Percentiles rank a stretch among this genome's conserved stretches.
These are phyloP conservation scores for Zootoca vivipara DNA, from an alignment of 2,113 vertebrate genomes.

Conservation along the genomic window DNA sequence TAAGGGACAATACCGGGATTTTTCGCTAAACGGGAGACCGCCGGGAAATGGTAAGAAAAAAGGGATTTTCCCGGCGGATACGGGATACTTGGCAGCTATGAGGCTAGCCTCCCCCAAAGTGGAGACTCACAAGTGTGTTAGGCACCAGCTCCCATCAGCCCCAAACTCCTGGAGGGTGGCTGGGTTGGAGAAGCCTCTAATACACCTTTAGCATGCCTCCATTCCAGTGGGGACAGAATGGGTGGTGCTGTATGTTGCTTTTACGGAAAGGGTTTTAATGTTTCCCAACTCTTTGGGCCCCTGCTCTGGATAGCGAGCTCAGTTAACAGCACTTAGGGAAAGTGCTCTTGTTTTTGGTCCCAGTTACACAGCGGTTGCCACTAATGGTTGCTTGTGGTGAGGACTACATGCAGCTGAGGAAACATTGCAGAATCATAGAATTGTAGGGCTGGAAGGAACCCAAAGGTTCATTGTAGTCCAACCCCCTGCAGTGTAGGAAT, in stretches of 20 bases:
- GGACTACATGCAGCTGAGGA: background rate
- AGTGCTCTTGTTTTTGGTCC: background rate
- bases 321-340: background rate
- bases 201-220: background rate
- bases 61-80: too few relatives aligned
- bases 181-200: background rate
- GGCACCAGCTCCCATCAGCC: too few relatives aligned
- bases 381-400: background rate
- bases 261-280: background rate
- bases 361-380: background rate
- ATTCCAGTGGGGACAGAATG: background rate
- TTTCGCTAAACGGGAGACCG: too few relatives aligned
- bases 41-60: too few relatives aligned
- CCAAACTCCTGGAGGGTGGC: too few relatives aligned
- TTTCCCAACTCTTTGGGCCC: background rate
- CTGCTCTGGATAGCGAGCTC: background rate
- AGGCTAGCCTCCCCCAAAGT: too few relatives aligned
- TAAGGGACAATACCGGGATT: too few relatives aligned
- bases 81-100: too few relatives aligned
- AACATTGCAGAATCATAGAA: background rate
- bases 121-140: too few relatives aligned
- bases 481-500: too few relatives aligned
- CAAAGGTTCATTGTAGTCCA: too few relatives aligned
- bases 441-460: too few relatives aligned
- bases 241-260: background rate